These are phyloP conservation scores for Amphimedon queenslandica DNA, from an alignment of 37 sponge, comb jelly and placozoan genomes.

Conservation along the genomic window DNA sequence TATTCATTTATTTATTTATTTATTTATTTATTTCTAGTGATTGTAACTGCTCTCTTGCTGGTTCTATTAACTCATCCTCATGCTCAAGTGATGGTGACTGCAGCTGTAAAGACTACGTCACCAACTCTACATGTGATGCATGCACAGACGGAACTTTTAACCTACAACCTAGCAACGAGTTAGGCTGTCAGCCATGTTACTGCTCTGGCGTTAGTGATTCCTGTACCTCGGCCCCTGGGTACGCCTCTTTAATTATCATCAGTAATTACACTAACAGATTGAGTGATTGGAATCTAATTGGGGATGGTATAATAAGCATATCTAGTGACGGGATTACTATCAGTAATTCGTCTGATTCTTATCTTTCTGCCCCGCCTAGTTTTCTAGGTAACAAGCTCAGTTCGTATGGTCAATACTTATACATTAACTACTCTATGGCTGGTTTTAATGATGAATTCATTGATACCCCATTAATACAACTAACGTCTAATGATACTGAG, in stretches of 20 bases:
- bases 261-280: slow-evolving; percentile 4
- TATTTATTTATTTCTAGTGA: slow-evolving; percentile 19
- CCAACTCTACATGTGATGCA: slow-evolving; percentile 23
- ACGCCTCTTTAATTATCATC: background rate
- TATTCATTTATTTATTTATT: too few species aligned
- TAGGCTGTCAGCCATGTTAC: slow-evolving; percentile 77
- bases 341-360: slow-evolving; percentile 4
- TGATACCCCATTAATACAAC: background rate
- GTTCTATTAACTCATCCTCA: background rate
- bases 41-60: slow-evolving; percentile 35
- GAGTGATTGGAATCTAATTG: slow-evolving; percentile 19
- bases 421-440: background rate
- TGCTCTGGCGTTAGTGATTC: slow-evolving; percentile 48
- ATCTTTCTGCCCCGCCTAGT: slow-evolving; percentile 39
- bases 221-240: slow-evolving; percentile 50
- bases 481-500: background rate
- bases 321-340: slow-evolving; percentile 6
- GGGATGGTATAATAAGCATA: background rate
- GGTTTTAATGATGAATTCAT: background rate
- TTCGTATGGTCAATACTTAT: slow-evolving; percentile 53
- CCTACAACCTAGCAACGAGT: slow-evolving; percentile 45
- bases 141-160: slow-evolving; percentile 58
- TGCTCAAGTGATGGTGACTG: slow-evolving; percentile 60
- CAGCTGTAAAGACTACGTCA: slow-evolving; percentile 24
- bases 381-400: slow-evolving; percentile 56